Percentiles rank a stretch among this genome's conserved stretches.
Conservation (phyloP, 1,140 invertebrate genomes). For the Hyphantria cunea region DNA sequence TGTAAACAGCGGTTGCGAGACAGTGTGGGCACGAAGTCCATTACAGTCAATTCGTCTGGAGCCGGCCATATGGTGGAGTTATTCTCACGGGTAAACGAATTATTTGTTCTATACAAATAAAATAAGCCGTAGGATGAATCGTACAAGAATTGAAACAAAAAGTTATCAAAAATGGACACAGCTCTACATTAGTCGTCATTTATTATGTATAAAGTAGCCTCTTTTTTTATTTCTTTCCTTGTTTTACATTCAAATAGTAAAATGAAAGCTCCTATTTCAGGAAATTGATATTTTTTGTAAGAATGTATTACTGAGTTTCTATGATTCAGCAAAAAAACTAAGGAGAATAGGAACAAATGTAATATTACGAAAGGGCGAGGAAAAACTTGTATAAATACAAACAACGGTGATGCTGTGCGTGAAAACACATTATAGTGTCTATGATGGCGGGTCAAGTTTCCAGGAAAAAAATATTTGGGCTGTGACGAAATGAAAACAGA, state of each 20-base stretch:
- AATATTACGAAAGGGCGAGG: slow-evolving; percentile 8
- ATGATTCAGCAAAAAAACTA: slow-evolving; percentile 22
- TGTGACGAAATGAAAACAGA: too few relatives aligned
- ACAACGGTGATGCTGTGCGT: slow-evolving; percentile 7
- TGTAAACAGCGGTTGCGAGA: slow-evolving; percentile 37
- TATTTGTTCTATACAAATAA: slow-evolving; percentile 66
- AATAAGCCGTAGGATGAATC: slow-evolving; percentile 47
- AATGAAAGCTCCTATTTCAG: slow-evolving; percentile 1
- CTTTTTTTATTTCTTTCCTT: slow-evolving; percentile 4
- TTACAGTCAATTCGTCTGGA: slow-evolving; percentile 68
- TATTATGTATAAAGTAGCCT: slow-evolving; percentile 14
- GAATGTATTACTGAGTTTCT: slow-evolving; percentile 4
- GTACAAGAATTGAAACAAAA: slow-evolving; percentile 47
- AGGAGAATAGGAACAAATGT: slow-evolving; percentile 17
- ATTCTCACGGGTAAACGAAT: slow-evolving; percentile 74
- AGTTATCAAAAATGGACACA: slow-evolving; percentile 31
- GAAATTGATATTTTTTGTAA: slow-evolving; percentile 4
- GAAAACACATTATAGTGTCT: slow-evolving; percentile 15
- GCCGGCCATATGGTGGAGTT: slow-evolving; percentile 64
- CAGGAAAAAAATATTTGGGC: slow-evolving; percentile 7
- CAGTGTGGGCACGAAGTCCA: slow-evolving; percentile 53
- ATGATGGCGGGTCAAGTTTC: slow-evolving; percentile 17
- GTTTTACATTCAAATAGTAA: not conserved
- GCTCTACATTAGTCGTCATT: slow-evolving; percentile 17
- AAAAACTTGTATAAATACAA: slow-evolving; percentile 22